Conservation (phyloP, 2,888 invertebrate species). For the Tetragonisca angustula region DNA sequence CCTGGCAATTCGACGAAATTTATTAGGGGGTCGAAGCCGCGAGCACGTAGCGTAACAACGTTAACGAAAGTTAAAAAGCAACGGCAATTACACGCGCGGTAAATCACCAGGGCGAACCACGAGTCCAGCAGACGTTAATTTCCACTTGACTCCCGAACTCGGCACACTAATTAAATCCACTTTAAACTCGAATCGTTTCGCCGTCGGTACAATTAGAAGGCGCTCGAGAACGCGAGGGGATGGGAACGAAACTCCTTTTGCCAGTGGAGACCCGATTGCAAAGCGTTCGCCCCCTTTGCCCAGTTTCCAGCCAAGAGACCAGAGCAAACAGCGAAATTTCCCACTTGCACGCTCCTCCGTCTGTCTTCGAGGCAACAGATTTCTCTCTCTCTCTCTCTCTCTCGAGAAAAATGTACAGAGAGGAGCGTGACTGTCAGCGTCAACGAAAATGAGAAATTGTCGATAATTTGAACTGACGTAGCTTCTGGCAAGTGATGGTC, state of each 20-base stretch:
- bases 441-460: no score
- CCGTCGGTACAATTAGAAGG: slow-evolving; percentile 16
- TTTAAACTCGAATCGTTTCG: slow-evolving; percentile 22
- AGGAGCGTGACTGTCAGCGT: no score
- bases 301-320: background rate
- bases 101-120: background rate
- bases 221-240: background rate
- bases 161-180: slow-evolving; percentile 17
- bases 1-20: background rate
- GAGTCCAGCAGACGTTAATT: background rate
- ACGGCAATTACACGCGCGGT: background rate
- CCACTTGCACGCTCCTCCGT: background rate
- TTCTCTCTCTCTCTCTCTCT: no score
- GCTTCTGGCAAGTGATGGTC: no score
- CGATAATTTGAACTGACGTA: no score
- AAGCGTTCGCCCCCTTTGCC: background rate
- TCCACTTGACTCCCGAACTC: slow-evolving; percentile 6
- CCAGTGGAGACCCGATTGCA: slow-evolving; percentile 8
- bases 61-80: background rate
- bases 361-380: background rate
- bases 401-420: no score
- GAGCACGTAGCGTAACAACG: background rate
- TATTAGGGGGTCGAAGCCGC: background rate
- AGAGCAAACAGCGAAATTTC: slow-evolving; percentile 8
- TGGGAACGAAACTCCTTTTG: background rate